Base-by-base conservation (phyloP, 2,888 invertebrate genomes). In the Drosophila buzzatii region DNA sequence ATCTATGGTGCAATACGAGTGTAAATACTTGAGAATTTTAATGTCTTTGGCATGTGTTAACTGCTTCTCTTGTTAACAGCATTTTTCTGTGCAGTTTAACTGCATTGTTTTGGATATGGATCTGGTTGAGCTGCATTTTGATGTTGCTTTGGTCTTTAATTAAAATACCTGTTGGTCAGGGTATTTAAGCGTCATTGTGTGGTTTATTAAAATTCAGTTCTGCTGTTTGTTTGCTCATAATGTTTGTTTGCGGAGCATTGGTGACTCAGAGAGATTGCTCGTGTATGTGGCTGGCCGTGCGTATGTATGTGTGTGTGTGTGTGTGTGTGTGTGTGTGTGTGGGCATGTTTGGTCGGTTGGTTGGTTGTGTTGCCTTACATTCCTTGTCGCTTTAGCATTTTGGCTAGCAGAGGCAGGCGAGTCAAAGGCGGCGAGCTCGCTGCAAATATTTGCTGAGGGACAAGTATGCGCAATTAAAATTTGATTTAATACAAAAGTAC, bases 391-490 rank as follows among this genome's bases (percentile, higher is more conserved):
- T 84, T 81, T 85, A 86, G 78, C 83, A 80, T 70, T 79, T 79
- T 66, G 78, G 68, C 71, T 61, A 76, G 66, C 75, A 73, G 77
- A 78, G 77, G 58, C 75, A 74, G 55, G 20, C 69, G 72, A 89
- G 87, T 83, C 85, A 89, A 85, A 85, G 87, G 84, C 85, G 85
- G 82, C 85, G 80, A 87, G 75, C 73, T 66, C 87, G 82, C 71
- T 77, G 90, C 90, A 92, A 90, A 90, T 89, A 91, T 91, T 91
- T 91, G 85, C 84, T 69, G 79, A 90, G 85, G 86, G 90, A 92
- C 90, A 91, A 90, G 91, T 86, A 91, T 91, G 91, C 84, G 81
- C 88, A 91, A 92, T 92, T 91, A 91, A 92, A 86, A 92, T 92
- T 91, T 91, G 86, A 82, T 89, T 90, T 89, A 87, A 81, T 84